These are phyloP conservation scores for Melanostoma scalare DNA, from an alignment of 2,888 invertebrate genomes.

Conservation along the genomic window DNA sequence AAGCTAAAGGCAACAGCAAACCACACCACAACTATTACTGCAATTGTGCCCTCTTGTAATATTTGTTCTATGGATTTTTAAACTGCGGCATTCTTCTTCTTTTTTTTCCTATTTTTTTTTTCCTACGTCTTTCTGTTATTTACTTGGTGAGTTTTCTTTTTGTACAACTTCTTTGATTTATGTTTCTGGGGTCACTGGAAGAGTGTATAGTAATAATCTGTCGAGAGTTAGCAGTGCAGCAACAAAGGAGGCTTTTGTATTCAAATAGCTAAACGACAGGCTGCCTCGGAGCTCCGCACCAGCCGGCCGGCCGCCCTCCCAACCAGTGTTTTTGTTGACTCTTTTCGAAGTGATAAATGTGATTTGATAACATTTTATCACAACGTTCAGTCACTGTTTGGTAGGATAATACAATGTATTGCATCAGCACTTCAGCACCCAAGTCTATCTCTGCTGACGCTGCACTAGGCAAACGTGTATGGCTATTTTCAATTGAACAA, in stretches of 20 bases:
- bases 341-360: slow-evolving; percentile 39
- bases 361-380: slow-evolving; percentile 63
- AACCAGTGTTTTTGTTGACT: slow-evolving; percentile 6
- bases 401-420: not conserved
- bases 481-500: not conserved
- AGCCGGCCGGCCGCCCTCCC: not conserved
- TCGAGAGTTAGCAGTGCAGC: slow-evolving; percentile 4
- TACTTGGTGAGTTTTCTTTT: slow-evolving; percentile 21
- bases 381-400: slow-evolving; percentile 45
- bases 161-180: slow-evolving; percentile 59
- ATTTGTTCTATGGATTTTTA: slow-evolving; percentile 64
- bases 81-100: slow-evolving; percentile 46
- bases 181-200: slow-evolving; percentile 32
- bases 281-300: not conserved
- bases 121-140: slow-evolving; percentile 20
- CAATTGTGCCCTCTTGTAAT: slow-evolving; percentile 43
- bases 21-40: slow-evolving; percentile 33
- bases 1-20: not conserved
- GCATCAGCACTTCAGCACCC: not conserved
- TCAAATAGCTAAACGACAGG: too few species aligned
- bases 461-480: not conserved
- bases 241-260: slow-evolving; percentile 2
- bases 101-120: too few species aligned
- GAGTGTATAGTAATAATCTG: slow-evolving; percentile 35
- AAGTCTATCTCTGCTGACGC: slow-evolving; percentile 4